phyloP scores from a whole-genome alignment of 2,797 vertebrate genomes.

The Carapus acus region DNA sequence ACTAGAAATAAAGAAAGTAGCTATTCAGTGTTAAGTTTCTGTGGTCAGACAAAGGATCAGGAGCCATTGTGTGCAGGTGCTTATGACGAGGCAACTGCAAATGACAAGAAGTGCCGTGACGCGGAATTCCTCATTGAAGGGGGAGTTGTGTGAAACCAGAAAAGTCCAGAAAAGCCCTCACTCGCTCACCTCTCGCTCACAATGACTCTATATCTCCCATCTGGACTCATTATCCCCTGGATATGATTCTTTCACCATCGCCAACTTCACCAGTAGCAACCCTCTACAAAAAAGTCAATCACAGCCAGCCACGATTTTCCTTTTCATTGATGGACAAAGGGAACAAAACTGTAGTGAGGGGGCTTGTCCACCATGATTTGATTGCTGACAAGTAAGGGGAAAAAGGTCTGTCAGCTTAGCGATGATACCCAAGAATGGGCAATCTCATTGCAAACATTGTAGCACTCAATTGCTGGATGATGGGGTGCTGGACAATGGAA shows the following conservation, averaged over 20 bases:
- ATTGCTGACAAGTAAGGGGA: slow-evolving; percentile 73
- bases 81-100: slow-evolving; percentile 9
- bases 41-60: too few relatives aligned
- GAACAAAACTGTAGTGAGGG: slow-evolving; percentile 58
- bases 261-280: slow-evolving; percentile 68
- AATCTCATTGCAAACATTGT: slow-evolving; percentile 68
- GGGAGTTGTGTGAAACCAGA: slow-evolving; percentile 41
- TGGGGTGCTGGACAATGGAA: slow-evolving; percentile 66
- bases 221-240: slow-evolving; percentile 41
- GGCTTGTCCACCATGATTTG: slow-evolving; percentile 64
- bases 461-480: slow-evolving; percentile 68
- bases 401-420: slow-evolving; percentile 68
- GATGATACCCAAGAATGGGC: slow-evolving; percentile 66
- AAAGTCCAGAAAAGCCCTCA: slow-evolving; percentile 32
- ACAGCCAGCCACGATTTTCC: slow-evolving; percentile 49
- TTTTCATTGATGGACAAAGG: slow-evolving; percentile 55
- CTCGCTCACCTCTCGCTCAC: slow-evolving; percentile 35
- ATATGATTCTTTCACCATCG: slow-evolving; percentile 60
- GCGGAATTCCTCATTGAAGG: slow-evolving; percentile 30
- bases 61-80: neutral
- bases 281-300: slow-evolving; percentile 63
- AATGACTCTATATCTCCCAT: slow-evolving; percentile 51
- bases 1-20: too few relatives aligned
- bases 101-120: slow-evolving; percentile 8
- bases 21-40: too few relatives aligned